Evolutionary conservation across 2,113 vertebrate genomes (phyloP), one percentile per base, ranked within the genome.

Genomic region (Phalacrocorax carbo): DNA sequence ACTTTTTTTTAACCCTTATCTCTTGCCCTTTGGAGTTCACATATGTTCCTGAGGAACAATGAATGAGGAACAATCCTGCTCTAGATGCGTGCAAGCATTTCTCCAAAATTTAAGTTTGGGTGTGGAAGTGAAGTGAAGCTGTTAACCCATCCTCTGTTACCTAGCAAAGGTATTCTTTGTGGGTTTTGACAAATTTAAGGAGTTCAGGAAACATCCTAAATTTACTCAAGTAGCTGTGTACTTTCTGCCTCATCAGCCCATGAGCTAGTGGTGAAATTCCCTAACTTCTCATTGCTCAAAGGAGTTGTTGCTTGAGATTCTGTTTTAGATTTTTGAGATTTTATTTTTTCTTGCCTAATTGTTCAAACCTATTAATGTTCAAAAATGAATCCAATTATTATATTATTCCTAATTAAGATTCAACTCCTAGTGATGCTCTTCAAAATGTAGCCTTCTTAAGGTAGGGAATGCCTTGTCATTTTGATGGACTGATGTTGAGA

Each of bases 1-100:
- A 91, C 77, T 96, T 94, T 44, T 94, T 64, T 88, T 90, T 93
- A 84, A 88, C 46, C 40, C 82, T 96, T 96, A 94, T 90, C 85
- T 80, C 75, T 90, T 94, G 82, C 79, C 70, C 85, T 90, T 82
- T 95, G 78, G 68, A 92, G 65, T 91, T 94, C 70, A 91, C 32
- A 17, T 88, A 40, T 93, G n/a, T 90, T 93, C 80, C 61, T 72
- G 65, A 96, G 94, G 64, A 95, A 85, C 84, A 94, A 60, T 46
- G 49, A 83, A 82, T 78, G 70, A n/a, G n/a, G n/a, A n/a, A n/a
- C n/a, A n/a, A n/a, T n/a, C 75, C 90, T 90, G 66, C 64, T 91
- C 4, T 82, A 95, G 55, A 49, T 91, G 49, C 76, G 60, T 82
- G 66, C 51, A 88, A 95, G 52, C 23, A 25, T 81, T 91, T 91